Percentiles rank a stretch among this genome's conserved stretches.
Conservation (phyloP, 1,140 invertebrate genomes). For the Drosophila auraria region DNA sequence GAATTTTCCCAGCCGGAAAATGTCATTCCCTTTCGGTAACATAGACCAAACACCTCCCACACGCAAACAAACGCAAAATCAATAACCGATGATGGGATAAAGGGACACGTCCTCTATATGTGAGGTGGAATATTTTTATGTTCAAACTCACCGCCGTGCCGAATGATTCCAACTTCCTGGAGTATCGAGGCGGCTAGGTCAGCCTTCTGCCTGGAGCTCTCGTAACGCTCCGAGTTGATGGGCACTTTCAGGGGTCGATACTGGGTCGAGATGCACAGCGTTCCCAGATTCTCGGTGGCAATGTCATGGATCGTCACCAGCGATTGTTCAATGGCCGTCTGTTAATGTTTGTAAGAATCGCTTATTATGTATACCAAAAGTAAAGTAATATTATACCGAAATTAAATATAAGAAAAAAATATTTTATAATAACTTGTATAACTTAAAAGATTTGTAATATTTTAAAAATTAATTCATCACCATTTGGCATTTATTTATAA, state of each 20-base stretch:
- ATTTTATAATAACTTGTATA: too few species aligned
- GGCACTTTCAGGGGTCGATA: slow-evolving; percentile 89
- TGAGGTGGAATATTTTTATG: slow-evolving; percentile 19
- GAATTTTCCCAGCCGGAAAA: slow-evolving; percentile 35
- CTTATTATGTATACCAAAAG: too few species aligned
- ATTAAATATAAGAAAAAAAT: not conserved
- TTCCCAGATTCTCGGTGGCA: slow-evolving; percentile 89
- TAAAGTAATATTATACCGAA: not conserved
- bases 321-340: slow-evolving; percentile 89
- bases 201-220: slow-evolving; percentile 89
- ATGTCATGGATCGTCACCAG: slow-evolving; percentile 90
- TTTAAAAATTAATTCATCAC: too few species aligned
- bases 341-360: slow-evolving; percentile 1
- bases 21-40: slow-evolving; percentile 29
- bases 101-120: slow-evolving; percentile 21
- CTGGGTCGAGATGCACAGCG: slow-evolving; percentile 89
- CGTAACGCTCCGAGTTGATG: slow-evolving; percentile 88
- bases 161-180: slow-evolving; percentile 89
- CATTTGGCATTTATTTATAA: too few species aligned
- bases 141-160: slow-evolving; percentile 87
- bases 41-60: slow-evolving; percentile 2
- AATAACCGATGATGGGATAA: slow-evolving; percentile 59
- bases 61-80: slow-evolving; percentile 46
- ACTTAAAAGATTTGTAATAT: too few species aligned
- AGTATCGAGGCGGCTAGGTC: slow-evolving; percentile 90